Base-by-base conservation (phyloP, 2,113 vertebrate species). In the Piaya cayana region DNA sequence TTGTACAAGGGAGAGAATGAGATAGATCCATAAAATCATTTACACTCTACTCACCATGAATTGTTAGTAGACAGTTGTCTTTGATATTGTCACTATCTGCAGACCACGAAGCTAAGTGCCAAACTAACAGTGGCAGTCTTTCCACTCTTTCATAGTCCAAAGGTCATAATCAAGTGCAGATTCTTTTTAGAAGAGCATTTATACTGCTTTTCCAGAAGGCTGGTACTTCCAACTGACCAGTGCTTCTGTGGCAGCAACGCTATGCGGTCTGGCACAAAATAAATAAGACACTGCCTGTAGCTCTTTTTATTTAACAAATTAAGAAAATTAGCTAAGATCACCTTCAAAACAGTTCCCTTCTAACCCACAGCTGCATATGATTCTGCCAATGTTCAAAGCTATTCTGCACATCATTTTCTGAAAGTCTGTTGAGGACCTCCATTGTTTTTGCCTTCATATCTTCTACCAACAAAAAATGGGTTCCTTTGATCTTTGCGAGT, bases 21-120 rank as follows among this genome's bases (percentile, higher is more conserved):
- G 43, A 1, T 4, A 26, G 14, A 3, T 29, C 62, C 67, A 2
- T 8, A 13, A 29, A 7, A 0, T 30, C 65, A 12, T 3, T 25
- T 9, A 22, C 10, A 15, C 10, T 30, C 80, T 34, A n/a, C 34
- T 15, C 15, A 15, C 34, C 5, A 2, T 0, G 26, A 30, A 10
- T 5, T 55, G 14, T 39, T 30, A 8, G 30, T 26, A 39, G 20
- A 11, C 15, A 56, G 21, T 18, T 9, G 1, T 12, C 27, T 11
- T 79, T 26, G 63, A 4, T 59, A 13, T 18, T 45, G 58, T 10
- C 60, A 50, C 8, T 13, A 27, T 75, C 52, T n/a, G 5, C 20
- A 37, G 16, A 29, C 7, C 70, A 23, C 9, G 55, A 74, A 55
- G n/a, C 21, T 58, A 64, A 69, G 50, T 39, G 60, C 42, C 62